Percentiles rank a stretch among this genome's conserved stretches.
Conservation (phyloP, 2,797 vertebrate species). For the Thaleichthys pacificus region DNA sequence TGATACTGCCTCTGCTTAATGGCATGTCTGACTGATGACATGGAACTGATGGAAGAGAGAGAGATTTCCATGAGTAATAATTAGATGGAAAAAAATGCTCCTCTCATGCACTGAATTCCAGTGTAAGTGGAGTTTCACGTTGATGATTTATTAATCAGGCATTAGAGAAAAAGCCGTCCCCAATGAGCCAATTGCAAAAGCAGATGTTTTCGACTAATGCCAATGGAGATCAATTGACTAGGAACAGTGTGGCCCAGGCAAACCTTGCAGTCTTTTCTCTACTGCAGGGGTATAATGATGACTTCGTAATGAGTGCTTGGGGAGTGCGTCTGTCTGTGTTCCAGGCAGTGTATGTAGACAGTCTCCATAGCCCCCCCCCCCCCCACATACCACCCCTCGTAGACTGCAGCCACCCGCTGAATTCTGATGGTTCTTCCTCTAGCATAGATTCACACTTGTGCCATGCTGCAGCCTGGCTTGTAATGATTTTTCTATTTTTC, state of each 20-base stretch:
- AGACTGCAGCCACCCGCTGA: constrained; percentile 5
- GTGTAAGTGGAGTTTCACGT: constrained; percentile 50
- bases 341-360: constrained; percentile 8
- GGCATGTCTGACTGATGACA: constrained; percentile 26
- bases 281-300: constrained; percentile 28
- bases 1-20: constrained; percentile 45
- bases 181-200: constrained; percentile 41
- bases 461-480: constrained; percentile 11
- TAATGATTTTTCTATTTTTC: too few species aligned
- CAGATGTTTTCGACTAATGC: constrained; percentile 49
- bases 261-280: constrained; percentile 32
- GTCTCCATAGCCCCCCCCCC: not conserved
- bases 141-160: constrained; percentile 48
- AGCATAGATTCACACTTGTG: not conserved
- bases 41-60: constrained; percentile 26
- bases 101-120: constrained; percentile 47
- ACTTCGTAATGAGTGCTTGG: constrained; percentile 1
- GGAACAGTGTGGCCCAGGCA: constrained; percentile 24
- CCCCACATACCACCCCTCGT: not conserved
- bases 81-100: constrained; percentile 44
- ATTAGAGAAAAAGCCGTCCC: constrained; percentile 37
- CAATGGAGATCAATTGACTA: constrained; percentile 44
- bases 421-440: not conserved
- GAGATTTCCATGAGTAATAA: constrained; percentile 50
- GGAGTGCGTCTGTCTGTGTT: not conserved